These are phyloP conservation scores for Copidosoma aretas DNA, from an alignment of 2,888 invertebrate genomes.

Conservation along the genomic window DNA sequence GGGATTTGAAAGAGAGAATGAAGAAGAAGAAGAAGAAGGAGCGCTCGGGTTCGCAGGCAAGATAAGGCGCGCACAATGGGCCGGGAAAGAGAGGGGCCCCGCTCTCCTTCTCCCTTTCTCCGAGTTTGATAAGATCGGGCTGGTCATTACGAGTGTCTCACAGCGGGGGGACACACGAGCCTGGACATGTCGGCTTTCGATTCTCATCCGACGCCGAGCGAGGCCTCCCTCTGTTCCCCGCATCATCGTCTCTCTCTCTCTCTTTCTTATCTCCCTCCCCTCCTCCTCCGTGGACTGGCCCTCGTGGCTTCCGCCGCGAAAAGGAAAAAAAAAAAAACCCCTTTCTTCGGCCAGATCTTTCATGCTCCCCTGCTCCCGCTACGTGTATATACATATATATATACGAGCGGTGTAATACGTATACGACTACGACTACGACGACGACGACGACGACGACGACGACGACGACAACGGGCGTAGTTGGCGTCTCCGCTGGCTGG, in stretches of 20 bases:
- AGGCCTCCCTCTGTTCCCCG: slow-evolving; percentile 5
- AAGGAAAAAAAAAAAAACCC: slow-evolving; percentile 24
- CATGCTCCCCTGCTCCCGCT: too few species aligned
- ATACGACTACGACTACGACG: not conserved
- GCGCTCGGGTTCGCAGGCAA: slow-evolving; percentile 23
- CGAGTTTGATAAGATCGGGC: slow-evolving; percentile 55
- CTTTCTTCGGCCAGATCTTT: not conserved
- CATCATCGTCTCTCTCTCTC: slow-evolving; percentile 20
- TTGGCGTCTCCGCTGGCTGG: too few species aligned
- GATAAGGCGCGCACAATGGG: slow-evolving; percentile 55
- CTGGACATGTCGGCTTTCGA: slow-evolving; percentile 55
- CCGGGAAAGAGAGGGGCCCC: slow-evolving; percentile 44
- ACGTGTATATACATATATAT: too few species aligned
- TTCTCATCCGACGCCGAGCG: slow-evolving; percentile 48
- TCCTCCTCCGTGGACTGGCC: not conserved
- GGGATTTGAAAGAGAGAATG: slow-evolving; percentile 25
- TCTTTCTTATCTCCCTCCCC: slow-evolving; percentile 3
- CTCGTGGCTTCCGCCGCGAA: slow-evolving; percentile 21
- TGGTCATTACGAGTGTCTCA: slow-evolving; percentile 58
- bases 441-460: not conserved
- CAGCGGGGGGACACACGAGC: slow-evolving; percentile 51
- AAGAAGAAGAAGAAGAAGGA: slow-evolving; percentile 16
- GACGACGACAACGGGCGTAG: not conserved
- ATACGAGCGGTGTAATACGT: too few species aligned
- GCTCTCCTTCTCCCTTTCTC: slow-evolving; percentile 4